Evolutionary conservation across 2,888 invertebrate species (phyloP).

Genomic region (Tetragnatha montana): DNA sequence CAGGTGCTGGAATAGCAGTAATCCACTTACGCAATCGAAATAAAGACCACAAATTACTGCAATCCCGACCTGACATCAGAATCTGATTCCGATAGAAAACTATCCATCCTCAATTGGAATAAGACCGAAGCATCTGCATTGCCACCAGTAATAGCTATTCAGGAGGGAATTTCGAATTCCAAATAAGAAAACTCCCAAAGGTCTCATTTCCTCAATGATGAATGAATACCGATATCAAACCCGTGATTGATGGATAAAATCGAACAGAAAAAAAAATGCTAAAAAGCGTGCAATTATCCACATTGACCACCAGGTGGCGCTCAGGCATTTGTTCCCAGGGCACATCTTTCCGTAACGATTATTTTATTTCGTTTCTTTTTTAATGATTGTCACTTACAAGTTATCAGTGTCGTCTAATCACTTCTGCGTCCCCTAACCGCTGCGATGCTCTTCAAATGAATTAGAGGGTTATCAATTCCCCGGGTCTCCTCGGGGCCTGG

Average conservation of each 20-base stretch:
- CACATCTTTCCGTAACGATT: slow-evolving; percentile 19
- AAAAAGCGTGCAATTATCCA: slow-evolving; percentile 31
- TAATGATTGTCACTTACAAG: slow-evolving; percentile 46
- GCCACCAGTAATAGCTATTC: too few species aligned
- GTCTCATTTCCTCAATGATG: slow-evolving; percentile 55
- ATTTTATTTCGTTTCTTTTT: slow-evolving; percentile 45
- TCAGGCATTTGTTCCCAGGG: slow-evolving; percentile 14
- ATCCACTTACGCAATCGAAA: not conserved
- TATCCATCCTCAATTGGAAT: too few species aligned
- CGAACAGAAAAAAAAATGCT: not conserved
- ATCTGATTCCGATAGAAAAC: not conserved
- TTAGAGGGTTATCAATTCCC: slow-evolving; percentile 40
- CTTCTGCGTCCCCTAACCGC: slow-evolving; percentile 15
- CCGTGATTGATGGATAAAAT: slow-evolving; percentile 53
- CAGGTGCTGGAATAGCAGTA: not conserved
- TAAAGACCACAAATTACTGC: not conserved
- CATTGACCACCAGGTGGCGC: slow-evolving; percentile 45
- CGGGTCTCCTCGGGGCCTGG: slow-evolving; percentile 1
- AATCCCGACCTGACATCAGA: not conserved
- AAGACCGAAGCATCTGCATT: too few species aligned
- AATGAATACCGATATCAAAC: slow-evolving; percentile 56
- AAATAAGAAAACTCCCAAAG: slow-evolving; percentile 15
- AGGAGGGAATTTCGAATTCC: too few species aligned
- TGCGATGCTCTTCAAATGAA: slow-evolving; percentile 38
- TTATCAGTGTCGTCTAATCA: slow-evolving; percentile 33